Evolutionary conservation across 2,888 invertebrate genomes (phyloP).

Genomic region (Limenitis camilla): DNA sequence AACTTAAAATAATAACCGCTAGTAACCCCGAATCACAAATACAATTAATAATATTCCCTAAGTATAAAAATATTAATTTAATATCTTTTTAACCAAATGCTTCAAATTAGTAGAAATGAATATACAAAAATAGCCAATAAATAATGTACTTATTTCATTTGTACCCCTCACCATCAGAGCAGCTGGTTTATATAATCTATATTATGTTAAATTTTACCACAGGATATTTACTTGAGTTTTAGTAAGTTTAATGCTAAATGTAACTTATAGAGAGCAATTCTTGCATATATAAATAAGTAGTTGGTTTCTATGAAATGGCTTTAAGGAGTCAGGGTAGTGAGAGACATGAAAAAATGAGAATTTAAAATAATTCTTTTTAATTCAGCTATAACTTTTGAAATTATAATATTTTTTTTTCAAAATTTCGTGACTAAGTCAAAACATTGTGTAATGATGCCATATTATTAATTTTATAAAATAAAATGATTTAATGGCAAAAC

Average conservation of each 20-base stretch:
- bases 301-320: too few species aligned
- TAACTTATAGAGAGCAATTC: background rate
- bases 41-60: conserved; percentile 48
- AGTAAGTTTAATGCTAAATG: too few species aligned
- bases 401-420: too few species aligned
- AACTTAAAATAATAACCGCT: conserved; percentile 19
- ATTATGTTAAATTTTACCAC: conserved; percentile 13
- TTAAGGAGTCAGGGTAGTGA: too few species aligned
- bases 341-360: too few species aligned
- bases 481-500: too few species aligned
- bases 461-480: too few species aligned
- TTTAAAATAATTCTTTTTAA: too few species aligned
- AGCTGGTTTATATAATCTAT: conserved; percentile 46
- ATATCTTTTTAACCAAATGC: conserved; percentile 49
- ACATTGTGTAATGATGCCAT: too few species aligned
- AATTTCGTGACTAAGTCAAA: too few species aligned
- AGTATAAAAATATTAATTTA: conserved; percentile 73
- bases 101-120: conserved; percentile 41
- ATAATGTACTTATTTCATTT: conserved; percentile 50
- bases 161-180: conserved; percentile 70
- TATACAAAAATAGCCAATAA: conserved; percentile 57
- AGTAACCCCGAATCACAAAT: conserved; percentile 31
- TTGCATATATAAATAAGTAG: too few species aligned
- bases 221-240: conserved; percentile 17
- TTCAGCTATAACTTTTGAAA: too few species aligned